These are phyloP conservation scores for Limonius californicus DNA, from an alignment of 1,140 invertebrate species.

Conservation along the genomic window DNA sequence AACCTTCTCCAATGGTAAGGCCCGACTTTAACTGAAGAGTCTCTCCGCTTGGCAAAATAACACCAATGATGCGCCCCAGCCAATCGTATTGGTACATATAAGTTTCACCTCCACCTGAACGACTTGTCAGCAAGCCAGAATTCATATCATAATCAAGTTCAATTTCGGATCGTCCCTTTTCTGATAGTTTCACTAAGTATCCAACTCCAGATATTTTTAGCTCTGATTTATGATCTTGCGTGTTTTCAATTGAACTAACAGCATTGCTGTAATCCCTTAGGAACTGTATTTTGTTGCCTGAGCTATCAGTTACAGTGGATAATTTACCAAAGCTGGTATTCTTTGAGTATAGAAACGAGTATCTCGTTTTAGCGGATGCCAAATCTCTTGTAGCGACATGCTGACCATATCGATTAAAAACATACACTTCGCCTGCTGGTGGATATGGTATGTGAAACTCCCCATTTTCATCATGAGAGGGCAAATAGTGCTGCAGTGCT, in stretches of 20 bases:
- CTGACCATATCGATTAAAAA: constrained; percentile 93
- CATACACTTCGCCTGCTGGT: constrained; percentile 86
- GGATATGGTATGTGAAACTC: constrained; percentile 92
- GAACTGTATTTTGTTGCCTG: constrained; percentile 90
- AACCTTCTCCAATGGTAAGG: constrained; percentile 67
- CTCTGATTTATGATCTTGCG: constrained; percentile 87
- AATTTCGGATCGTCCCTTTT: constrained; percentile 76
- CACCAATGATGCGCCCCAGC: constrained; percentile 76
- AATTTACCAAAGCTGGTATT: constrained; percentile 95
- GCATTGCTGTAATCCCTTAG: constrained; percentile 85
- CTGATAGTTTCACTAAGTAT: constrained; percentile 76
- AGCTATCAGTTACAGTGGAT: constrained; percentile 86
- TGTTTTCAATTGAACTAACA: constrained; percentile 90
- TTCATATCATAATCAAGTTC: constrained; percentile 81
- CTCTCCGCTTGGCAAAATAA: constrained; percentile 87
- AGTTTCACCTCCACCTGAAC: constrained; percentile 77
- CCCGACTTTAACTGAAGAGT: constrained; percentile 73
- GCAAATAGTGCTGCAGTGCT: constrained; percentile 85
- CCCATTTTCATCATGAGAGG: constrained; percentile 81
- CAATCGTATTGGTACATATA: constrained; percentile 87
- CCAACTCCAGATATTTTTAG: constrained; percentile 84
- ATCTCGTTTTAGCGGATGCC: constrained; percentile 86
- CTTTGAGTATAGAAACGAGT: constrained; percentile 94
- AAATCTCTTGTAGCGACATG: constrained; percentile 91
- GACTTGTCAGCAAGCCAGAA: constrained; percentile 73